These are phyloP conservation scores for Azorinus chamasolen DNA, from an alignment of 2,888 invertebrate species.

Conservation along the genomic window DNA sequence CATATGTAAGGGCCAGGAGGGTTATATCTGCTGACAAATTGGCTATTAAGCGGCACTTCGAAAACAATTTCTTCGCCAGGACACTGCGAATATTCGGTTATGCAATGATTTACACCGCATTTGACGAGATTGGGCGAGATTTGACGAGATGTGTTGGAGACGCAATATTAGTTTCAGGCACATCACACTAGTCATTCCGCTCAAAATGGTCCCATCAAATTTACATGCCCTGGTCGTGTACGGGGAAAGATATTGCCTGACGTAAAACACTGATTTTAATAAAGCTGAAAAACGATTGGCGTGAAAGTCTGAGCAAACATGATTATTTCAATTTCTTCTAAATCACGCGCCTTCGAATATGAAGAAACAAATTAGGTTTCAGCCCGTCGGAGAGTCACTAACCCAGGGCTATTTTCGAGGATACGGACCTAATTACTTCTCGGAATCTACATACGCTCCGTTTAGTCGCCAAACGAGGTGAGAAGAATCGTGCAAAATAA, in stretches of 20 bases:
- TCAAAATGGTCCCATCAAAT: constrained; percentile 59
- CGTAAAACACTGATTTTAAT: constrained; percentile 49
- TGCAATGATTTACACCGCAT: constrained; percentile 58
- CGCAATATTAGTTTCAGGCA: constrained; percentile 36
- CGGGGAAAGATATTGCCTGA: constrained; percentile 43
- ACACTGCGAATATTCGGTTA: constrained; percentile 35
- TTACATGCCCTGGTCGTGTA: constrained; percentile 25
- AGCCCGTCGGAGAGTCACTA: not conserved
- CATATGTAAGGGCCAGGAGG: constrained; percentile 44
- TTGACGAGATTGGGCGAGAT: constrained; percentile 37
- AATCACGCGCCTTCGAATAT: constrained; percentile 14
- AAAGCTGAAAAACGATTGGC: constrained; percentile 37
- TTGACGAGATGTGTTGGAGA: constrained; percentile 25
- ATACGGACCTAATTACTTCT: constrained; percentile 15
- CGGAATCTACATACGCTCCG: constrained; percentile 10
- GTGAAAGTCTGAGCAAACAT: constrained; percentile 36
- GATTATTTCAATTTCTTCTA: constrained; percentile 29
- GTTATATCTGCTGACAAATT: constrained; percentile 18
- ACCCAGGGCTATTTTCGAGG: constrained; percentile 5
- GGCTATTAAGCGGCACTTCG: constrained; percentile 30
- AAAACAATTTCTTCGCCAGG: constrained; percentile 28
- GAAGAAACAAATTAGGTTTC: constrained; percentile 29
- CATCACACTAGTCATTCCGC: constrained; percentile 33
- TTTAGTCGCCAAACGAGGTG: constrained; percentile 6
- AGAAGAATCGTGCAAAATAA: constrained; percentile 27